A percentile compares a stretch with the other conserved stretches of the same genome.
Evolutionary conservation across 2,888 invertebrate genomes (phyloP).

Genomic region (Diarsia mendica): DNA sequence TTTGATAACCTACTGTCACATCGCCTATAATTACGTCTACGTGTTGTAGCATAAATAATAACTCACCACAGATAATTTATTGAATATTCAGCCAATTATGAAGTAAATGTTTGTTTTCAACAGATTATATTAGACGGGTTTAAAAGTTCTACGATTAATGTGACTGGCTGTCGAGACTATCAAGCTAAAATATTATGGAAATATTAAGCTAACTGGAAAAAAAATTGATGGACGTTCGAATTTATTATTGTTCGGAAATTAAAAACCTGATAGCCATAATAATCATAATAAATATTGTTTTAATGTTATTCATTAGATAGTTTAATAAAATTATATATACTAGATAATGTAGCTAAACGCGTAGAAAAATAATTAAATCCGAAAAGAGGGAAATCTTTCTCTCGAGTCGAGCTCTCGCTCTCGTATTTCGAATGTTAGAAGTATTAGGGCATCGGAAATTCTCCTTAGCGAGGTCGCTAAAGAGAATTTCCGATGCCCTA

Average conservation of each 20-base stretch:
- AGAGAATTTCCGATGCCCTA: no score
- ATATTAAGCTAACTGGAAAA: slow-evolving; percentile 25
- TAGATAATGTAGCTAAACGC: slow-evolving; percentile 27
- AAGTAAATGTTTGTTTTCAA: slow-evolving; percentile 50
- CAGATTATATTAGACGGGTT: slow-evolving; percentile 26
- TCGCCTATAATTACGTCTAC: slow-evolving; percentile 53
- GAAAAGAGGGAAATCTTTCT: not conserved
- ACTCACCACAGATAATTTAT: slow-evolving; percentile 40
- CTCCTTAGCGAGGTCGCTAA: slow-evolving; percentile 3
- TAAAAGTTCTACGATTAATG: slow-evolving; percentile 30
- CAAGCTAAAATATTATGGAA: slow-evolving; percentile 32
- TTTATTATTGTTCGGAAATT: slow-evolving; percentile 43
- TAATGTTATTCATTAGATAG: slow-evolving; percentile 38
- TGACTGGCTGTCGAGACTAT: slow-evolving; percentile 23
- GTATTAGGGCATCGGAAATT: slow-evolving; percentile 14
- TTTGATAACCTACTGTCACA: slow-evolving; percentile 61
- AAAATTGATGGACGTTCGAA: slow-evolving; percentile 21
- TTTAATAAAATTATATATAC: slow-evolving; percentile 25
- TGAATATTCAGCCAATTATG: slow-evolving; percentile 41
- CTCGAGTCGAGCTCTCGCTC: not conserved
- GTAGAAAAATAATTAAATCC: slow-evolving; percentile 17
- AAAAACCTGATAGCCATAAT: slow-evolving; percentile 35
- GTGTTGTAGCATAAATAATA: slow-evolving; percentile 57
- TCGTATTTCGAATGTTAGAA: slow-evolving; percentile 11
- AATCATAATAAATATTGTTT: slow-evolving; percentile 35